These are phyloP conservation scores for Pasiphila rectangulata DNA, from an alignment of 2,888 invertebrate genomes.

Conservation along the genomic window DNA sequence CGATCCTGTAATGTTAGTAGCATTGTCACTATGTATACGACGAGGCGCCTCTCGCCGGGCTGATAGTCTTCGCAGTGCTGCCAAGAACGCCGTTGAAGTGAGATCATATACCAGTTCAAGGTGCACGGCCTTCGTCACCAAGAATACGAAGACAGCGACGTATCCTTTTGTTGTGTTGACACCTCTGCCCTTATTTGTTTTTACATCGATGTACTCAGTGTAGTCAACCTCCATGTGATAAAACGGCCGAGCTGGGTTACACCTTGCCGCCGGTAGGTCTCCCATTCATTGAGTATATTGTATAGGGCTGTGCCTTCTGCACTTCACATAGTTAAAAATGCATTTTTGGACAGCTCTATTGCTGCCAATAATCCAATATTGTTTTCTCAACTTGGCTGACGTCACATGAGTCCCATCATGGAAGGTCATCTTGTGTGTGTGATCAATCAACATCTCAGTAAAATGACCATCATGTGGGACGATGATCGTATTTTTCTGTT, in stretches of 20 bases:
- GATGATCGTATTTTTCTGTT: constrained; percentile 18
- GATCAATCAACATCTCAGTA: constrained; percentile 18
- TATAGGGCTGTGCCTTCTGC: no score
- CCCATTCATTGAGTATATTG: constrained; percentile 17
- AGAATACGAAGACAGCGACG: constrained; percentile 29
- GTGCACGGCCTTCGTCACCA: constrained; percentile 36
- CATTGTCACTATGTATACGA: constrained; percentile 36
- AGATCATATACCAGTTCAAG: constrained; percentile 38
- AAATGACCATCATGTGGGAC: constrained; percentile 12
- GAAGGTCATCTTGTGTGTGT: constrained; percentile 12
- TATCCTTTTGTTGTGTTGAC: constrained; percentile 28
- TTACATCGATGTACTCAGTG: constrained; percentile 17
- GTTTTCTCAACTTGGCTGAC: constrained; percentile 10
- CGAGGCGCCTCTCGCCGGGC: constrained; percentile 32
- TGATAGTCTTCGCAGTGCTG: constrained; percentile 34
- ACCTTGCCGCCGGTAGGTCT: constrained; percentile 13
- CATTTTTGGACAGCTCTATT: constrained; percentile 15
- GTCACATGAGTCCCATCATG: constrained; percentile 19
- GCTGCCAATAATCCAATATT: constrained; percentile 24
- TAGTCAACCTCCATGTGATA: constrained; percentile 16
- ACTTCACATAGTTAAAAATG: constrained; percentile 13
- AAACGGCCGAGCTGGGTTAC: constrained; percentile 14
- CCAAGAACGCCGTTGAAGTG: constrained; percentile 32
- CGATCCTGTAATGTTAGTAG: constrained; percentile 35
- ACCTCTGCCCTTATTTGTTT: constrained; percentile 27